Evolutionary conservation across 2,113 vertebrate genomes (phyloP), one percentile per base, ranked within the genome.

Genomic region (Cyprinodon brontotheroides): DNA sequence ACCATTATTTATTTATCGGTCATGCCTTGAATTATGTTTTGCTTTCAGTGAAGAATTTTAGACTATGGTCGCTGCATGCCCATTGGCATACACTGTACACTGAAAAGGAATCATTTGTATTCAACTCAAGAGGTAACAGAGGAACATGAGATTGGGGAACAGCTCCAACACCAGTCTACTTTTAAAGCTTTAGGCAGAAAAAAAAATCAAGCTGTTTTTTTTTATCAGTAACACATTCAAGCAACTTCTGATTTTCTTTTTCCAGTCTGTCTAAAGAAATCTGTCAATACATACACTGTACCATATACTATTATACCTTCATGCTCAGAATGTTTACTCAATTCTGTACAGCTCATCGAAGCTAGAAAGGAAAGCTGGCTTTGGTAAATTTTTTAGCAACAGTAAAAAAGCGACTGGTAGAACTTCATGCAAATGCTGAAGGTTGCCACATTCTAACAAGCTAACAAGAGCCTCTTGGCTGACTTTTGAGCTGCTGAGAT

Each of bases 91-190:
- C 88, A 89, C 79, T 86, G 89, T 92, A 90, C 86, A 87, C 88
- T 87, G 84, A 90, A 89, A 91, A 88, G 88, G 89, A 91, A 92
- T 94, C 93, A 93, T 94, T 93, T 93, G 93, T 94, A 94, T 94
- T 94, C 92, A 89, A 89, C 91, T 93, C 93, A 90, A 92, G 93
- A 94, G 92, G 93, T 94, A 92, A 94, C 87, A 92, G 92, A 91
- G 91, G 91, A 93, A 93, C 90, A 93, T 90, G 93, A 91, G 92
- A 93, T 93, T 92, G 94, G 92, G 90, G 94, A 94, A 93, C 94
- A 87, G 92, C 91, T 92, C 91, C 92, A 94, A 92, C 91, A 89
- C 89, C 86, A 93, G 90, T 93, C 91, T 91, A 86, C 89, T 90
- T 87, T 85, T 87, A 85, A 87, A 77, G 92, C 93, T 91, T 77